phyloP scores from a whole-genome alignment of 1,140 invertebrate species.

The Sminthurides bifidus region DNA sequence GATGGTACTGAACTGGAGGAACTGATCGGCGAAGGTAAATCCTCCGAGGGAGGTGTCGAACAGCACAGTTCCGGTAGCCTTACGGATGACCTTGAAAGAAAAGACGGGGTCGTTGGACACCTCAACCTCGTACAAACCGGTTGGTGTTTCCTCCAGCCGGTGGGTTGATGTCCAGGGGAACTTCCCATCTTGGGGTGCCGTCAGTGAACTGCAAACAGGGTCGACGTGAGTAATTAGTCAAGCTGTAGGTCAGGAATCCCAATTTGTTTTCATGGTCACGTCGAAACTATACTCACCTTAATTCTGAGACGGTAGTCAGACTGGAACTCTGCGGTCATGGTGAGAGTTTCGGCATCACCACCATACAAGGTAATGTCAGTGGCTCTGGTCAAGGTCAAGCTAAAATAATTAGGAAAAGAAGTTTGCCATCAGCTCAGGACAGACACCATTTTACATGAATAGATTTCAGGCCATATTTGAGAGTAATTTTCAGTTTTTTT shows the following conservation, averaged over 20 bases:
- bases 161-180: constrained; percentile 21
- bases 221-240: not conserved
- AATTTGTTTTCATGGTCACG: not conserved
- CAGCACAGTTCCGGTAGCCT: constrained; percentile 12
- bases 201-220: constrained; percentile 13
- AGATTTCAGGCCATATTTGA: not conserved
- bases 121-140: constrained; percentile 16
- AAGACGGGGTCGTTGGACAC: constrained; percentile 19
- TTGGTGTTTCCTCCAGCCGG: constrained; percentile 5
- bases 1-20: constrained; percentile 62
- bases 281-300: constrained; percentile 13
- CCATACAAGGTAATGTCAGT: constrained; percentile 2
- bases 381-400: not conserved
- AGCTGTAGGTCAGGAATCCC: not conserved
- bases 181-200: constrained; percentile 22
- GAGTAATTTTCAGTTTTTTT: not conserved
- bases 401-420: not conserved
- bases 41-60: constrained; percentile 45
- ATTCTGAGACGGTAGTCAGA: constrained; percentile 27
- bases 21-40: constrained; percentile 62
- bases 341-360: constrained; percentile 8
- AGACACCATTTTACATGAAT: not conserved
- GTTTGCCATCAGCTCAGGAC: not conserved
- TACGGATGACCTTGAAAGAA: constrained; percentile 24
- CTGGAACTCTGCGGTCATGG: constrained; percentile 16